phyloP scores from a whole-genome alignment of 2,113 vertebrate species.

The Athene noctua region DNA sequence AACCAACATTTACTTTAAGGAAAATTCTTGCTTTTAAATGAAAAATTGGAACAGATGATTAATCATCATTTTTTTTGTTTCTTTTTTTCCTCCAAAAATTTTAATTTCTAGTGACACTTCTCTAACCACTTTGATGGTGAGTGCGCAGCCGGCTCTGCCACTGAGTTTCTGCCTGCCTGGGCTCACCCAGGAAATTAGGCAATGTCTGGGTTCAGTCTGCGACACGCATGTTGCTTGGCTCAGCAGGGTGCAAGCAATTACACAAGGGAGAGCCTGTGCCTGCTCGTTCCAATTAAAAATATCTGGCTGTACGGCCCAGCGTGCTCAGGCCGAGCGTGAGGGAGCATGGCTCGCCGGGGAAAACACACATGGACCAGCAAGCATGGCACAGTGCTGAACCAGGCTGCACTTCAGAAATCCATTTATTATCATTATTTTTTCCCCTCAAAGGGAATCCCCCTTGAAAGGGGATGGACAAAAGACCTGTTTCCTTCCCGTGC shows the following conservation, averaged over 20 bases:
- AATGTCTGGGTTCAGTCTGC: not conserved
- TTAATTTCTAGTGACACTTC: not conserved
- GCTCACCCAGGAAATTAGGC: not conserved
- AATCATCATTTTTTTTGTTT: not conserved
- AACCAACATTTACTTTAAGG: conserved; percentile 10
- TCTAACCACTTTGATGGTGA: not conserved
- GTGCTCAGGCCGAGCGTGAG: accelerated
- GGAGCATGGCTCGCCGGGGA: accelerated
- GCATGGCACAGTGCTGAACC: not conserved
- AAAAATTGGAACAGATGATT: conserved; percentile 4
- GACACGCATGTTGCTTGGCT: not conserved
- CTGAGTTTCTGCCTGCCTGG: not conserved
- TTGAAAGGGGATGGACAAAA: not conserved
- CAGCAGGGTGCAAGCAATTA: not conserved
- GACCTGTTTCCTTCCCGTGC: accelerated
- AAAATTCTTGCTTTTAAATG: conserved; percentile 20
- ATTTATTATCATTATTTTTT: accelerated
- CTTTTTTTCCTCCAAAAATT: not conserved
- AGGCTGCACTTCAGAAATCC: not conserved
- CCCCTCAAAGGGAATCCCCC: not conserved
- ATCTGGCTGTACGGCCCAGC: accelerated
- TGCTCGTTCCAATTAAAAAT: not conserved
- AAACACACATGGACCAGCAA: accelerated
- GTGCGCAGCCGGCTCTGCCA: accelerated
- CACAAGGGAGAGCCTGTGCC: not conserved